Percentiles rank a stretch among this genome's conserved stretches.
Evolutionary conservation across 2,797 vertebrate species (phyloP).

Genomic region (Linurgus olivaceus): DNA sequence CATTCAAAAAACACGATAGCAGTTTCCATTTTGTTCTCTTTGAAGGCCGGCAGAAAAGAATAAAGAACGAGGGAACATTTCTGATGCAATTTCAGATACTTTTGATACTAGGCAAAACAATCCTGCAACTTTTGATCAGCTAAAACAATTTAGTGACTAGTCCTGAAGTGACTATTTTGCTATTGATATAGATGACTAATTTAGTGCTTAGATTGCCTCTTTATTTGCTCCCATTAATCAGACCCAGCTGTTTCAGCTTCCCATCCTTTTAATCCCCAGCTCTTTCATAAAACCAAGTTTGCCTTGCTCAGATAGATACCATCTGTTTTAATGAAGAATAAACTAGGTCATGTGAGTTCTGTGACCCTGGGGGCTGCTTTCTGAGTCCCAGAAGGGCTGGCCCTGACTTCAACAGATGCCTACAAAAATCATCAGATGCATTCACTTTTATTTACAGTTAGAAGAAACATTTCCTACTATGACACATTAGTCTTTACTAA

Average conservation of each 20-base stretch:
- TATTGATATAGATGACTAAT: constrained; percentile 11
- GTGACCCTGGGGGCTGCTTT: background rate
- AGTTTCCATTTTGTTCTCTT: constrained; percentile 11
- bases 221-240: constrained; percentile 27
- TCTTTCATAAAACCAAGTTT: constrained; percentile 38
- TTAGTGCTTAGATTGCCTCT: background rate
- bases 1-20: background rate
- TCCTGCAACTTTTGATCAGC: background rate
- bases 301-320: constrained; percentile 15
- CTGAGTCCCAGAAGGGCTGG: background rate
- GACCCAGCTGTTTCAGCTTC: background rate
- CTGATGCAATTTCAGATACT: background rate
- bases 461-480: background rate
- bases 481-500: background rate
- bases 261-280: background rate
- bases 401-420: constrained; percentile 8
- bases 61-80: constrained; percentile 18
- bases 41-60: constrained; percentile 29
- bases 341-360: constrained; percentile 38
- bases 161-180: background rate
- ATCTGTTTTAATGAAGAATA: constrained; percentile 47
- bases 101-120: constrained; percentile 12
- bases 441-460: constrained; percentile 5
- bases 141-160: background rate
- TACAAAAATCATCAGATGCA: background rate